Percentiles rank a stretch among this genome's conserved stretches.
Evolutionary conservation across 2,888 invertebrate species (phyloP).

Genomic region (Helicoverpa assulta): DNA sequence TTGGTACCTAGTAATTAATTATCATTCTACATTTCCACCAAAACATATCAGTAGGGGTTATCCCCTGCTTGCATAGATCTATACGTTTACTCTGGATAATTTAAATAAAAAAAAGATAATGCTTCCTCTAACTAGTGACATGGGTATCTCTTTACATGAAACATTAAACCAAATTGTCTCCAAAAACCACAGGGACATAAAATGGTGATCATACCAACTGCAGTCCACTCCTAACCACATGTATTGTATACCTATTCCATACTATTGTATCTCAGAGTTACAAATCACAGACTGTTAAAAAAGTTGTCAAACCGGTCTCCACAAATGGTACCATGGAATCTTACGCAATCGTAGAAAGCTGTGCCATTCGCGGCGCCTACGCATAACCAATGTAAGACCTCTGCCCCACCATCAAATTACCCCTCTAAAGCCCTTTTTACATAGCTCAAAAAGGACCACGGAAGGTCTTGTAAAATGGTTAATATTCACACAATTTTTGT

Average conservation of each 20-base stretch:
- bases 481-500: slow-evolving; percentile 38
- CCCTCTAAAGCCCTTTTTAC: slow-evolving; percentile 18
- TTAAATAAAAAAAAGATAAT: no score
- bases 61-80: no score
- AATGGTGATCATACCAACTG: not conserved
- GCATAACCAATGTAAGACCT: slow-evolving; percentile 44
- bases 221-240: slow-evolving; percentile 8
- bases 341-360: slow-evolving; percentile 69
- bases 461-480: slow-evolving; percentile 41
- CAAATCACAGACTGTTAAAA: slow-evolving; percentile 49
- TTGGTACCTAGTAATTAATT: no score
- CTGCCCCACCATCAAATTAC: slow-evolving; percentile 35
- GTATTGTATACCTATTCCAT: slow-evolving; percentile 10
- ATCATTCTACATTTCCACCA: no score
- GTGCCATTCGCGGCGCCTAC: slow-evolving; percentile 63
- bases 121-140: no score
- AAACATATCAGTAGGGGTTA: no score
- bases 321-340: slow-evolving; percentile 48
- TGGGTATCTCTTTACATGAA: not conserved
- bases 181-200: not conserved
- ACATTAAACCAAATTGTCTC: not conserved
- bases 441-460: not conserved
- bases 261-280: slow-evolving; percentile 30
- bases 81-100: no score
- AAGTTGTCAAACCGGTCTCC: slow-evolving; percentile 59